Conservation (phyloP, 1,140 invertebrate genomes). For the Solen grandis region DNA sequence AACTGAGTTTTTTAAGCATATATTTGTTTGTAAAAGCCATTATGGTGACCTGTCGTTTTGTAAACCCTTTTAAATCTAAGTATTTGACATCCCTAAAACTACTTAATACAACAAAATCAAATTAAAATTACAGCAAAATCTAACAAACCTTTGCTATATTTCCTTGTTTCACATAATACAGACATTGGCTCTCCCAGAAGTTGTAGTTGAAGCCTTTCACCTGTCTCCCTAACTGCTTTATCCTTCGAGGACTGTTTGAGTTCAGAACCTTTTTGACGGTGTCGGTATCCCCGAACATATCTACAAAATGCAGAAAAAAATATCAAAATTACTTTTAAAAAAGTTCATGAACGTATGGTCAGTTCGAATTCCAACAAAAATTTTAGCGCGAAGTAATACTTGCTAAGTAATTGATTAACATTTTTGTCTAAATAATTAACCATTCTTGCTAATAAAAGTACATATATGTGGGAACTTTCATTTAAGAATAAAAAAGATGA, state of each 20-base stretch:
- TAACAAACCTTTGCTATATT: constrained; percentile 48
- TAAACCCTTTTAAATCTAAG: background rate
- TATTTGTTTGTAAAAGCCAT: constrained; percentile 3
- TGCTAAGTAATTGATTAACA: background rate
- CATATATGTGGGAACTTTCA: too few relatives aligned
- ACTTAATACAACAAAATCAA: too few relatives aligned
- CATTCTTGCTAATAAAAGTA: background rate
- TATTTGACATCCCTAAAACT: background rate
- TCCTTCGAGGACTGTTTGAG: constrained; percentile 29
- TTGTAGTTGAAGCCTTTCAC: constrained; percentile 53
- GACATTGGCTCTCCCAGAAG: constrained; percentile 39
- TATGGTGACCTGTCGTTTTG: background rate
- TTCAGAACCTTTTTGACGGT: constrained; percentile 48
- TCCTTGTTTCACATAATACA: constrained; percentile 52
- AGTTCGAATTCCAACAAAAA: background rate
- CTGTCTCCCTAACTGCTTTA: constrained; percentile 56
- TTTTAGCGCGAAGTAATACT: background rate
- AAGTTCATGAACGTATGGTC: background rate
- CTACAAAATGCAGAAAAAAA: background rate
- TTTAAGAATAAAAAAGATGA: too few relatives aligned
- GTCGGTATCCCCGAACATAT: constrained; percentile 38
- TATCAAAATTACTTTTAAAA: background rate
- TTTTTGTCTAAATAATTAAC: constrained; percentile 37
- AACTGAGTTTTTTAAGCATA: background rate
- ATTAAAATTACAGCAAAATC: too few relatives aligned